Conservation (phyloP, 2,888 invertebrate genomes). For the Vanessa cardui region DNA sequence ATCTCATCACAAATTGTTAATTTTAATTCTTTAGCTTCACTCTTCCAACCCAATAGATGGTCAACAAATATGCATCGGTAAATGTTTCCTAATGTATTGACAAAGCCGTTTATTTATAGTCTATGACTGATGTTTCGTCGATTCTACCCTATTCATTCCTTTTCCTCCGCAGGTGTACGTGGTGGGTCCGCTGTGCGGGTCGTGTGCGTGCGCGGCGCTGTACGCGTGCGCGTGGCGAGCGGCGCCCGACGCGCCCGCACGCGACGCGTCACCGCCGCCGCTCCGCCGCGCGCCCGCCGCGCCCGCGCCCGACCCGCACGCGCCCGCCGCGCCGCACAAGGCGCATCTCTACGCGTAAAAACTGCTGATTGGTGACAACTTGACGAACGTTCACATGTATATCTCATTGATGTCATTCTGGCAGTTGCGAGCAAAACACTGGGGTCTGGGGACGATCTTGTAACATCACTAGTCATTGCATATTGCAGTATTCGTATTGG, state of each 20-base stretch:
- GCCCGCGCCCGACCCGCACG: constrained; percentile 13
- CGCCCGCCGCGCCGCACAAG: constrained; percentile 8
- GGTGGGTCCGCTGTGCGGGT: constrained; percentile 81
- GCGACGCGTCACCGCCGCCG: constrained; percentile 15
- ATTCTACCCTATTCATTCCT: background rate
- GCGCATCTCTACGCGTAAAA: background rate
- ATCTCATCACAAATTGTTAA: too few relatives aligned
- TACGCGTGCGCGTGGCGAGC: constrained; percentile 52
- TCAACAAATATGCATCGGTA: too few relatives aligned
- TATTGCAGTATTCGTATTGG: too few relatives aligned
- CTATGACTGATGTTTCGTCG: background rate
- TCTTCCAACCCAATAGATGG: too few relatives aligned
- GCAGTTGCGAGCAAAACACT: too few relatives aligned
- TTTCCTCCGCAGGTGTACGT: constrained; percentile 81
- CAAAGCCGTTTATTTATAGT: too few relatives aligned
- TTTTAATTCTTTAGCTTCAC: background rate
- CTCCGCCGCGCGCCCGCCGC: constrained; percentile 21
- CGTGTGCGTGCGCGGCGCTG: constrained; percentile 49
- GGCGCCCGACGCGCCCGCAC: constrained; percentile 27
- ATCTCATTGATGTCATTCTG: too few relatives aligned
- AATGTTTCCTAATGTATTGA: too few relatives aligned
- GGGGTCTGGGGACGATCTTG: too few relatives aligned
- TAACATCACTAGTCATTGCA: too few relatives aligned
- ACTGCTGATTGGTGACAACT: too few relatives aligned
- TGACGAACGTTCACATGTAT: too few relatives aligned